Evolutionary conservation across 2,113 vertebrate species (phyloP).

Genomic region (Recurvirostra avosetta): DNA sequence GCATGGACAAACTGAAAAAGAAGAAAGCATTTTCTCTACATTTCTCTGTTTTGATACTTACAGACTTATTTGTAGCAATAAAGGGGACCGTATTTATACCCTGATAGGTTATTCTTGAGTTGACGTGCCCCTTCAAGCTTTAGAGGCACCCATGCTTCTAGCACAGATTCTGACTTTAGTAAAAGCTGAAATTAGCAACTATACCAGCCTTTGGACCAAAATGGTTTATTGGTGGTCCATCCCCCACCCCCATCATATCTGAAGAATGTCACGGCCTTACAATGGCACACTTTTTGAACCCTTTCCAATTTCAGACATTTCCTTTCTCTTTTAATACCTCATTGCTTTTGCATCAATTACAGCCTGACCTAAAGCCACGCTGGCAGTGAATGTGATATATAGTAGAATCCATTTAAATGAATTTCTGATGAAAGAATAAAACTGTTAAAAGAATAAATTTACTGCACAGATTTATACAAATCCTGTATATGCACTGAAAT

Average conservation of each 20-base stretch:
- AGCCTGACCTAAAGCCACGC: slow-evolving; percentile 73
- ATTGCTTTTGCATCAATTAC: slow-evolving; percentile 80
- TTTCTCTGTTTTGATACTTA: not conserved
- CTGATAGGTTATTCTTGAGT: not conserved
- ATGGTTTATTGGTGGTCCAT: not conserved
- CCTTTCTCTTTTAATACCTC: slow-evolving; percentile 76
- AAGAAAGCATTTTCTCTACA: not conserved
- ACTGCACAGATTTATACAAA: slow-evolving; percentile 80
- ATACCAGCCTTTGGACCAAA: slow-evolving; percentile 15
- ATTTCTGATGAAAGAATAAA: slow-evolving; percentile 84
- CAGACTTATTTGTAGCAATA: not conserved
- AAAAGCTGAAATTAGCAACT: slow-evolving; percentile 44
- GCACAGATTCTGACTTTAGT: not conserved
- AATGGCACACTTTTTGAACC: slow-evolving; percentile 66
- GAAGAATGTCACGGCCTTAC: slow-evolving; percentile 45
- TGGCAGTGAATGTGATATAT: slow-evolving; percentile 75
- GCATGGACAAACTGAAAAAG: not conserved
- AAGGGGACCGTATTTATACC: not conserved
- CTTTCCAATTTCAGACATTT: slow-evolving; percentile 74
- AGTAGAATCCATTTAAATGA: slow-evolving; percentile 77
- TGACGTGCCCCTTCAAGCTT: not conserved
- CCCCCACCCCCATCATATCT: not conserved
- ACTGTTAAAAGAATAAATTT: slow-evolving; percentile 80
- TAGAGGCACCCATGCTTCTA: not conserved
- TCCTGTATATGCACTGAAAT: slow-evolving; percentile 72